phyloP scores from a whole-genome alignment of 2,113 vertebrate species.

The Manacus vitellinus region DNA sequence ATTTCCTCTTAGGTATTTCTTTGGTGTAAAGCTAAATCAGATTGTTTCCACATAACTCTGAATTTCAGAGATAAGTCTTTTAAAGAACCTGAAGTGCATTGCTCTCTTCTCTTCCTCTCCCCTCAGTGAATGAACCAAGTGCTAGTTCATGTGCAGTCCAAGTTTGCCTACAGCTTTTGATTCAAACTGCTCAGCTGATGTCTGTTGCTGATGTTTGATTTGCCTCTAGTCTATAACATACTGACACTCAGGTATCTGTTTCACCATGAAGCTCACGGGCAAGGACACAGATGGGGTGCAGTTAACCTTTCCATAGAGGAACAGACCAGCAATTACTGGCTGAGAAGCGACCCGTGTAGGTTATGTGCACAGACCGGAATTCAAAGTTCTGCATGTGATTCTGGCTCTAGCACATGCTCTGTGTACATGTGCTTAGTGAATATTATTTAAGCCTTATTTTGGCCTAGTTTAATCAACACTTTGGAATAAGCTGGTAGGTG shows the following conservation, averaged over 20 bases:
- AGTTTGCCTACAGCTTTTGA: neutral
- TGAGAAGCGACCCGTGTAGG: neutral
- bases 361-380: neutral
- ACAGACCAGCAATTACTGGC: neutral
- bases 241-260: neutral
- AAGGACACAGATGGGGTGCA: neutral
- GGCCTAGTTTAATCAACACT: neutral
- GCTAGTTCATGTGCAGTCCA: neutral
- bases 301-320: neutral
- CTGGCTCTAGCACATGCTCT: neutral
- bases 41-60: neutral
- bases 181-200: neutral
- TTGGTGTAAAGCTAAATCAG: neutral
- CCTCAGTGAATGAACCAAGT: neutral
- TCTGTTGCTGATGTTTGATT: neutral
- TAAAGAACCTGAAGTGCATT: neutral
- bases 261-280: accelerated
- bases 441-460: neutral
- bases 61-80: neutral
- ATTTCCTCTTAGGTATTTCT: neutral
- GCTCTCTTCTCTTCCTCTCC: neutral
- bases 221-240: neutral
- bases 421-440: accelerated
- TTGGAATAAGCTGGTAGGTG: neutral
- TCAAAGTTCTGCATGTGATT: neutral